Evolutionary conservation across 2,888 invertebrate genomes (phyloP), one percentile per base, ranked within the genome.

Genomic region (Drosophila atroscutellata): DNA sequence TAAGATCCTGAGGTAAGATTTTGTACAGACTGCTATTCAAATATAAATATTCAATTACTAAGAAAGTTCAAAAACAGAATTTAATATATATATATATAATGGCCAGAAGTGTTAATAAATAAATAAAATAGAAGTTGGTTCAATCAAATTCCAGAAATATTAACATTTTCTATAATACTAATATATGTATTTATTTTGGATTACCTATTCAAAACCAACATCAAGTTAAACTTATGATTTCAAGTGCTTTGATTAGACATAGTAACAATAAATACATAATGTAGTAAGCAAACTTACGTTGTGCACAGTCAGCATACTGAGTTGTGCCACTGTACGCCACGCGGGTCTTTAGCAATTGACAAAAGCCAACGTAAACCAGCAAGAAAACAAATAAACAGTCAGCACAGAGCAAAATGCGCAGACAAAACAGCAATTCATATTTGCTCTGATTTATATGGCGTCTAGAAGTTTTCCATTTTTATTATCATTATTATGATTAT

Each of bases 391-490:
- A 83, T 74, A 86, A 83, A 82, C 77, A 83, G 86, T 70, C 83
- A 83, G 75, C 73, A 54, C 55, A 63, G 66, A 65, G 63, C 77
- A 34, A 34, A 67, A 39, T 30, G 70, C 71, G 67, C 75, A 83
- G 78, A 86, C 80, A 89, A 83, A 84, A 87, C 83, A 86, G 83
- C 88, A 89, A 87, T 87, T 87, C 86, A 89, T 87, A 87, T 87
- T 87, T 87, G 86, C 90, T 89, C 86, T 87, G 86, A 87, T 87
- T 87, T 87, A 87, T 87, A 87, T 87, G 86, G 86, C 86, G 86
- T 87, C 86, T 87, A 87, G 90, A 87, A 89, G 88, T 88, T 86
- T 86, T 89, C 86, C 89, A 86, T 86, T 86, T 86, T 87, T 87
- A 87, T 87, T 89, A 88, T 88, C 79, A 89, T 89, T 86, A 89